Base-by-base conservation (phyloP, 2,888 invertebrate genomes). In the Sicus ferrugineus region DNA sequence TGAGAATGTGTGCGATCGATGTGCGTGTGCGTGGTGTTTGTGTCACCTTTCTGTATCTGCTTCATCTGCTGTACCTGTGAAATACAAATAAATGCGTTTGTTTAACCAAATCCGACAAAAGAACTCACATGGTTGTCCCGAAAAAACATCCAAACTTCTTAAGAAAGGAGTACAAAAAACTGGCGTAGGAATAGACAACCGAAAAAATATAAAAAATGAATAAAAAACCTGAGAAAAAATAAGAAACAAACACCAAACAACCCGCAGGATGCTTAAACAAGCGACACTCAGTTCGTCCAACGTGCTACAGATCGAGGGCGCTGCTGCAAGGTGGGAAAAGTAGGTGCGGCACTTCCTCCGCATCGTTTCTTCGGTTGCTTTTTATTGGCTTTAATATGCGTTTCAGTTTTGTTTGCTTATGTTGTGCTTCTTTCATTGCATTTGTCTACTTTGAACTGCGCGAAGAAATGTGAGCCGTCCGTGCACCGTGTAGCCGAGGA, bases 71-170 rank as follows among this genome's bases (percentile, higher is more conserved):
- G n/a, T n/a, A n/a, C n/a, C 26, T 58, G 58, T 23, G 58, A 31
- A 58, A 61, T 21, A 38, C 59, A 61, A 61, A 61, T 61, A 34
- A 23, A 31, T 58, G 6, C 30, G 59, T 61, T 61, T 61, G 34
- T 23, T 61, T n/a, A 34, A 61, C 34, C 34, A 61, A 61, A 61
- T 31, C 16, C 38, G 38, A 38, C 38, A 38, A 21, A 31, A 61
- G 38, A 16, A 14, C 31, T 14, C n/a, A 56, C 5, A 56, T 14
- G n/a, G n/a, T n/a, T n/a, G n/a, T n/a, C n/a, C n/a, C n/a, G n/a
- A n/a, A n/a, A n/a, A n/a, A n/a, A n/a, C n/a, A n/a, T n/a, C 34
- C 34, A 38, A 1, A 5, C 21, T 50, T 50, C 50, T 50, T 19
- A 50, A 50, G 50, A 50, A 50, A 50, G 50, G 21, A 19, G 11